These are phyloP conservation scores for Dinomys branickii DNA, from an alignment of 2,113 vertebrate species.

Conservation along the genomic window DNA sequence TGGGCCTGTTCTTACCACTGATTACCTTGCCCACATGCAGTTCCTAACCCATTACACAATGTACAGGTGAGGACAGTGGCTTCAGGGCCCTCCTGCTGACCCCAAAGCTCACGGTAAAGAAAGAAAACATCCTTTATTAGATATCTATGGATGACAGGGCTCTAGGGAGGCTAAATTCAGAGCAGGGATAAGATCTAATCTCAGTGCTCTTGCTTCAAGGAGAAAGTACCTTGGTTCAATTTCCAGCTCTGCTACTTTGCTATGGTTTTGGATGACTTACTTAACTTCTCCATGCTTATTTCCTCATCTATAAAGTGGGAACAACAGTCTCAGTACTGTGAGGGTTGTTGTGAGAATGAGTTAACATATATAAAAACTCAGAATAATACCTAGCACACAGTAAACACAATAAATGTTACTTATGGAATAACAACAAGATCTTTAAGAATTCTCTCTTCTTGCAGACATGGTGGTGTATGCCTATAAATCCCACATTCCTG, in stretches of 20 bases:
- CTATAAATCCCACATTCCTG: neutral
- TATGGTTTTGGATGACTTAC: neutral
- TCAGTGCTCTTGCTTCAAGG: neutral
- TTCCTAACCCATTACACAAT: neutral
- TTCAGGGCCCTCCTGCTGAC: neutral
- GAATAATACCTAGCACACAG: neutral
- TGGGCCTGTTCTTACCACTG: neutral
- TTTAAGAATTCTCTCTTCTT: neutral
- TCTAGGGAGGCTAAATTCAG: neutral
- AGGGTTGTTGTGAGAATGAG: slow-evolving; percentile 2
- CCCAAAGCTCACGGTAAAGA: neutral
- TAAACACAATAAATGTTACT: slow-evolving; percentile 2
- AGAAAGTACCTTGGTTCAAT: neutral
- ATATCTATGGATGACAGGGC: neutral
- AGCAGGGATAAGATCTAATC: neutral
- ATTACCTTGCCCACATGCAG: neutral
- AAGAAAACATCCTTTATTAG: neutral
- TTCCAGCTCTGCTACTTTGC: neutral
- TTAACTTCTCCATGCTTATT: slow-evolving; percentile 34
- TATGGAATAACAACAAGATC: slow-evolving; percentile 1
- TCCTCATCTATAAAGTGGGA: slow-evolving; percentile 34
- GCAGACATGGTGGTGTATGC: neutral
- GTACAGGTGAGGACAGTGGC: neutral
- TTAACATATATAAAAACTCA: neutral
- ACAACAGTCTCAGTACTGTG: neutral